These are phyloP conservation scores for Battus philenor DNA, from an alignment of 1,140 invertebrate species.

Conservation along the genomic window DNA sequence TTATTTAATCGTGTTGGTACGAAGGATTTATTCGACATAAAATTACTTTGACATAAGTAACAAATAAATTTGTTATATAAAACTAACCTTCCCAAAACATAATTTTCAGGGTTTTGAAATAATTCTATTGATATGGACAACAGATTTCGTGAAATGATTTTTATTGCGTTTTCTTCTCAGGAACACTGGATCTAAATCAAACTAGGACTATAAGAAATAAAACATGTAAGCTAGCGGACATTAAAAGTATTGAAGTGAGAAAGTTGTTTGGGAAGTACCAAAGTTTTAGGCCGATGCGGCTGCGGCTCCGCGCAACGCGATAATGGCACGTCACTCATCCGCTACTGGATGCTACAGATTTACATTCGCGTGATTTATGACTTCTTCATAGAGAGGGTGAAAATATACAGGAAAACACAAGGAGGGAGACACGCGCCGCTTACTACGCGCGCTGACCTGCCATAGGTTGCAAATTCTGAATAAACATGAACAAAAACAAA, in stretches of 20 bases:
- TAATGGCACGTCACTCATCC: conserved; percentile 72
- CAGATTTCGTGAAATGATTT: too few relatives aligned
- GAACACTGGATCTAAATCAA: conserved; percentile 24
- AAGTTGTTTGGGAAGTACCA: conserved; percentile 39
- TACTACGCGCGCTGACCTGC: conserved; percentile 12
- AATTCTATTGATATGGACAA: too few relatives aligned
- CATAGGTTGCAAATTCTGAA: conserved; percentile 23
- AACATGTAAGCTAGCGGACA: conserved; percentile 35
- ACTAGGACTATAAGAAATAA: conserved; percentile 40
- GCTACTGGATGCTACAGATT: conserved; percentile 68
- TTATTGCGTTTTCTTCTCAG: too few relatives aligned
- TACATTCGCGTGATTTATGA: conserved; percentile 73
- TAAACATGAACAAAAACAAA: conserved; percentile 24
- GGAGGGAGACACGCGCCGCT: conserved; percentile 23
- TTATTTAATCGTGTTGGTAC: too few relatives aligned
- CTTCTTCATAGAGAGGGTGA: conserved; percentile 70
- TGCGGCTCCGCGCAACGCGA: conserved; percentile 38
- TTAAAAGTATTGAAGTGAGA: conserved; percentile 52
- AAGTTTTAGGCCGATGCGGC: conserved; percentile 56
- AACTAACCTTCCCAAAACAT: too few relatives aligned
- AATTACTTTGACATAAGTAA: too few relatives aligned
- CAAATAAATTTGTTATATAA: too few relatives aligned
- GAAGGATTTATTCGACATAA: too few relatives aligned
- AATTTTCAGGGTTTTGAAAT: too few relatives aligned
- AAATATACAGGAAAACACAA: conserved; percentile 54